These are phyloP conservation scores for Verasper variegatus DNA, from an alignment of 2,113 vertebrate genomes.

Conservation along the genomic window DNA sequence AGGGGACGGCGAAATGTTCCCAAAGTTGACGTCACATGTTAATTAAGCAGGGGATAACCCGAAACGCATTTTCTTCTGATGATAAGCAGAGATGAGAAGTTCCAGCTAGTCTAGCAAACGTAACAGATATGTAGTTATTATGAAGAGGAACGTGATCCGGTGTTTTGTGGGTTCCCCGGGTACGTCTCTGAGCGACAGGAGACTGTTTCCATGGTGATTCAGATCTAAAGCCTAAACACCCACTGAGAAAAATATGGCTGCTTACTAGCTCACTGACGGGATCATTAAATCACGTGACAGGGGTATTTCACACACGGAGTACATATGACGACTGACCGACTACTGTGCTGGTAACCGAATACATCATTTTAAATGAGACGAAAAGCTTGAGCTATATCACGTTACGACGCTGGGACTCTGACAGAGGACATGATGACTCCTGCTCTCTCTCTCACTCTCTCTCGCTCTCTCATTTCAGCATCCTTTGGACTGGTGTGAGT, in stretches of 20 bases:
- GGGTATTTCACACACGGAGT: neutral
- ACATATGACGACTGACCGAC: neutral
- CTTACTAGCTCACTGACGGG: neutral
- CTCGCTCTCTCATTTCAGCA: slow-evolving; percentile 31
- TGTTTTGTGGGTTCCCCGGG: slow-evolving; percentile 5
- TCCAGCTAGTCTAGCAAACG: neutral
- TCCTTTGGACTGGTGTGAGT: slow-evolving; percentile 22
- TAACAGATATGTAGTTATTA: neutral
- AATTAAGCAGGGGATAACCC: neutral
- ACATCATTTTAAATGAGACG: slow-evolving; percentile 4
- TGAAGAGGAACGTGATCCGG: neutral
- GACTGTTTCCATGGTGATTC: slow-evolving; percentile 34
- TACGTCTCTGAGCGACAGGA: neutral
- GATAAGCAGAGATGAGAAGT: neutral
- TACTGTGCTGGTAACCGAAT: neutral
- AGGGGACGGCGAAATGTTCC: slow-evolving; percentile 18
- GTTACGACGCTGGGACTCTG: neutral
- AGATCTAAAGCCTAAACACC: neutral
- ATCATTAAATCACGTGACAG: neutral
- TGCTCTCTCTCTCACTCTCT: neutral
- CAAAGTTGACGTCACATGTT: slow-evolving; percentile 25
- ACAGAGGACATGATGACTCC: neutral
- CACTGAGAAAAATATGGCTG: neutral
- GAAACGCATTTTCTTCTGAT: neutral
- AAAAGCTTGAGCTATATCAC: neutral